Base-by-base conservation (phyloP, 2,888 invertebrate genomes). In the Aelia acuminata region DNA sequence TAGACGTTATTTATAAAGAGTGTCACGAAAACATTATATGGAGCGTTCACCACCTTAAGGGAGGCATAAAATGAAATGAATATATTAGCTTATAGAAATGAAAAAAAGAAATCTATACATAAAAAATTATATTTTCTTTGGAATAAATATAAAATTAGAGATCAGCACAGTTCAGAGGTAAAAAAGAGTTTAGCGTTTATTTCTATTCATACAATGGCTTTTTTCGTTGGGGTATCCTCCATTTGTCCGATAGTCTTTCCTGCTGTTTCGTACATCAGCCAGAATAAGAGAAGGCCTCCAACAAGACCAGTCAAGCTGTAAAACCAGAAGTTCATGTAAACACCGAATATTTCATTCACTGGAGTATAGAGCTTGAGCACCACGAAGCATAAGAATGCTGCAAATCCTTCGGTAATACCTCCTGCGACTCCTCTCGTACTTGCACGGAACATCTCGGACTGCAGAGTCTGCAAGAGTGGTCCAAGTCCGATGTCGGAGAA, bases 191-290 rank as follows among this genome's bases (percentile, higher is more conserved):
- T 10, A 7, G 4, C 43, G 43, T 43, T n/a, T n/a, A 43, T 43
- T 43, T 43, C 22, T 22, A 22, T 53, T 53, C 18, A 53, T 8
- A 22, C 53, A 22, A 53, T 22, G n/a, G 22, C 31, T 70, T 35
- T 70, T 18, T 70, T 35, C 63, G 31, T 70, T 20, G 31, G 63
- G 18, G 3, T 70, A 70, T 70, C 3, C 7, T 87, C 87, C 15
- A 91, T 90, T 89, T 91, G 89, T 0, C 90, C 90, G 35, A 91
- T 89, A 1, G 90, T 88, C 70, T 90, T 90, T 20, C 91, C 91
- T 20, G 91, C 90, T 15, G 91, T 91, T 88, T 91, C 91, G 26
- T 90, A 89, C 39, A 91, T 87, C 11, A 90, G 50, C 63, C 90
- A 87, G 43, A 89, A 89, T 5, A 91, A 89, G 31, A 90, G 85